Base-by-base conservation (phyloP, 2,113 vertebrate species). In the Anolis carolinensis region DNA sequence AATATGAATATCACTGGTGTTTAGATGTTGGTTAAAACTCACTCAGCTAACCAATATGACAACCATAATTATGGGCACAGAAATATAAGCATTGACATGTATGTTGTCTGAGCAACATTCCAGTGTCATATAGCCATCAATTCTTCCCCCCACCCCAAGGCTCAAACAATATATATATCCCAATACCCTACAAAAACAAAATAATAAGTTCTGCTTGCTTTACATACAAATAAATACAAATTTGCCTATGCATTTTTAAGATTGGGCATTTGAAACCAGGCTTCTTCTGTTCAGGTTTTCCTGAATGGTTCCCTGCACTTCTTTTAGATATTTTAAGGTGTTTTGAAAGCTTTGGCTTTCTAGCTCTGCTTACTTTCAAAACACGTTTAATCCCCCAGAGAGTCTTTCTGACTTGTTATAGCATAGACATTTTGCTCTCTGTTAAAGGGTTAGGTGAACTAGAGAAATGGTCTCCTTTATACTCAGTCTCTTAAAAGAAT, bases 141-240 rank as follows among this genome's bases (percentile, higher is more conserved):
- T 23, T 27, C 39, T 10, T 20, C 10, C 20, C 39, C 11, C 7
- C 13, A 6, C 18, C 27, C 13, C 6, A 44, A 16, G 36, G 68
- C 39, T 65, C 16, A 63, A 18, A 74, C 63, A 27, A 48, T 32
- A 75, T 52, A 52, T 82, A 21, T 70, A 52, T 30, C 36, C 27
- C 34, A 39, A 21, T 71, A 34, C 81, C 55, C 21, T 71, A 7
- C 20, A 21, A 72, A 83, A 74, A 25, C 25, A 82, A 63, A 55
- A 70, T 1, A 62, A 59, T 36, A 23, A 68, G 32, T 3, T 68
- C 23, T 23, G n/a, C 25, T 7, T 79, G 32, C 5, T 72, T 79
- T 86, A 9, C 52, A 86, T 79, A 72, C n/a, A 18, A 80, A 48
- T 86, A 9, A 34, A 86, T 79, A 72, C n/a, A 18, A 80, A 48